phyloP scores from a whole-genome alignment of 53 echinoderm and acorn worm genomes.

The Arbacia lixula region DNA sequence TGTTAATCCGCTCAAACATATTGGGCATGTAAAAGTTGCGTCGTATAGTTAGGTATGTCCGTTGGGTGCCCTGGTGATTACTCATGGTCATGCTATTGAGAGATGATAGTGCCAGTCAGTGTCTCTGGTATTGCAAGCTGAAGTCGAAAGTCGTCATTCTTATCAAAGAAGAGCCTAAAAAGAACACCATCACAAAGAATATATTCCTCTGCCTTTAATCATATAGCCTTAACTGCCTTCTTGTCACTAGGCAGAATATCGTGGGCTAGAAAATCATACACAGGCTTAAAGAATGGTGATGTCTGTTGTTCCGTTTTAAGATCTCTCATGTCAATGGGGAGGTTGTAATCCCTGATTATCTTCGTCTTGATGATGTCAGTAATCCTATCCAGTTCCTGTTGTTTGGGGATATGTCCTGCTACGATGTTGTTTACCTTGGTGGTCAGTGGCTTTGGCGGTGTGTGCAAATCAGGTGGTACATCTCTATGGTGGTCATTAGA shows the following conservation, averaged over 20 bases:
- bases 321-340: background rate
- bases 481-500: conserved; percentile 24
- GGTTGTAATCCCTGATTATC: conserved; percentile 15
- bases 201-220: background rate
- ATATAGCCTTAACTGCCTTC: background rate
- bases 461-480: conserved; percentile 40
- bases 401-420: conserved; percentile 58
- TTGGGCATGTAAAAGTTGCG: conserved; percentile 1
- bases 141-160: background rate
- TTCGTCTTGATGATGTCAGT: conserved; percentile 2
- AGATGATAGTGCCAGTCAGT: background rate
- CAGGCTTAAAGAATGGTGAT: conserved; percentile 23
- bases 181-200: background rate
- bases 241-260: conserved; percentile 19
- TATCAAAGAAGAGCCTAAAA: background rate
- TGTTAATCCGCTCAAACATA: conserved; percentile 5
- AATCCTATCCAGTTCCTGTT: conserved; percentile 48
- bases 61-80: background rate
- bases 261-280: conserved; percentile 11
- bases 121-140: conserved; percentile 10
- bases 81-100: too few relatives aligned
- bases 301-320: background rate
- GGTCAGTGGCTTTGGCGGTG: conserved; percentile 47
- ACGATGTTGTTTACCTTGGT: conserved; percentile 34
- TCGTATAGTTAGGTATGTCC: conserved; percentile 7